Percentiles rank a stretch among this genome's conserved stretches.
Conservation (phyloP, 2,113 vertebrate genomes). For the Tetrao urogallus region DNA sequence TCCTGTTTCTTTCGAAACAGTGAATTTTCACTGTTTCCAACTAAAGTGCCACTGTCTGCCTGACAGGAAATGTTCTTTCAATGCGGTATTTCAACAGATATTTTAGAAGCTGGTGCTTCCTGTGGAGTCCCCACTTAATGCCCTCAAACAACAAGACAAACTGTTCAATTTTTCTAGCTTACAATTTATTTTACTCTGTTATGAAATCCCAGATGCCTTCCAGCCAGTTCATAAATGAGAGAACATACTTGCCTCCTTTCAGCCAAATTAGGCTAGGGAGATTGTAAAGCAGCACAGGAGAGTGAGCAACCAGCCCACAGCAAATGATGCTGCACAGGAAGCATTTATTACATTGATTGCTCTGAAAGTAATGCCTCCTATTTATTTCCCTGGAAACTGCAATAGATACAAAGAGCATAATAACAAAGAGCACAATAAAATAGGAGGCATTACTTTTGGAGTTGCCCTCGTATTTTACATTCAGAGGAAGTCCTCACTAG, state of each 20-base stretch:
- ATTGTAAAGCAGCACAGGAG: not conserved
- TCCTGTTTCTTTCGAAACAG: not conserved
- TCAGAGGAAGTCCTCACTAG: not conserved
- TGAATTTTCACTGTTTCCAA: slow-evolving; percentile 7
- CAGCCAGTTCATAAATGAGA: not conserved
- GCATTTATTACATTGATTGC: not conserved
- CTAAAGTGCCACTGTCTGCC: not conserved
- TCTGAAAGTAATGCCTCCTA: too few relatives aligned
- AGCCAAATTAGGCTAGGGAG: not conserved
- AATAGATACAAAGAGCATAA: too few relatives aligned
- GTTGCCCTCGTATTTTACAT: not conserved
- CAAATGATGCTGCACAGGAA: not conserved
- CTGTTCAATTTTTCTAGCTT: not conserved
- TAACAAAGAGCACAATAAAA: too few relatives aligned
- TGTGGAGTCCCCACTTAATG: not conserved
- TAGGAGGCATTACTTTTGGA: too few relatives aligned
- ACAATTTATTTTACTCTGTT: not conserved
- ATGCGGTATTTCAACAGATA: slow-evolving; percentile 14
- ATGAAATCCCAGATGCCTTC: not conserved
- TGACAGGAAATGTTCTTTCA: not conserved
- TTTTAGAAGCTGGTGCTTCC: not conserved
- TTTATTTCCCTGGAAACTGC: too few relatives aligned
- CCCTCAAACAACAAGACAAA: slow-evolving; percentile 30
- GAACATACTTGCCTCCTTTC: not conserved
- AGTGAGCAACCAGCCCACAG: not conserved